Evolutionary conservation across 2,888 invertebrate genomes (phyloP), one percentile per base, ranked within the genome.

Genomic region (Bombyx huttoni): DNA sequence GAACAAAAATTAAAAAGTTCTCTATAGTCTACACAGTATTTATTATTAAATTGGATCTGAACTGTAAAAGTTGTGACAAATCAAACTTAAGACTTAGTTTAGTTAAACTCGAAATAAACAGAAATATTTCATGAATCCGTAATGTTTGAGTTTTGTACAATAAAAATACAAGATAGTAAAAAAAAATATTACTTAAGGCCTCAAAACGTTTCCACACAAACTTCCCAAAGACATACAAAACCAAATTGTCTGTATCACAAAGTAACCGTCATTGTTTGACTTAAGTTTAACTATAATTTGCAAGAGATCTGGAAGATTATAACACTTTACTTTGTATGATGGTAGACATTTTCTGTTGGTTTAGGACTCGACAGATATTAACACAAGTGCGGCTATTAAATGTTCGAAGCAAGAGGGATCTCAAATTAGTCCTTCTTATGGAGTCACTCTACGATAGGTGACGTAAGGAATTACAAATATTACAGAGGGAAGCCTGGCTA

Each of bases 251-350:
- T 56, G 56, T 54, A 53, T 60, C 65, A 58, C 66, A 63, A 61
- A 62, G 63, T 66, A 67, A 68, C 65, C 40, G 40, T 6, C 40
- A 40, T 70, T 62, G 61, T 64, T 64, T 66, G 69, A 71, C 68
- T 75, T 68, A 78, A 81, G 78, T 82, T 79, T 73, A 78, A 80
- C 77, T 78, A 75, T 75, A 83, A 81, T 83, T 84, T 78, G 75
- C 69, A 65, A 73, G 75, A 79, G 78, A 81, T 84, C 79, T 78
- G 63, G 65, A 76, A 84, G 84, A 84, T 85, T 81, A 85, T 76
- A 69, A 74, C 78, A 78, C 78, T 76, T 73, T 70, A 66, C 68
- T 68, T 62, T 65, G 73, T 66, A 68, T 69, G 67, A 74, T 67
- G 67, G 69, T 65, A 69, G 71, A 65, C 68, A 67, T 68, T 65